Evolutionary conservation across 2,797 vertebrate species (phyloP).

Genomic region (Lacerta viridis): DNA sequence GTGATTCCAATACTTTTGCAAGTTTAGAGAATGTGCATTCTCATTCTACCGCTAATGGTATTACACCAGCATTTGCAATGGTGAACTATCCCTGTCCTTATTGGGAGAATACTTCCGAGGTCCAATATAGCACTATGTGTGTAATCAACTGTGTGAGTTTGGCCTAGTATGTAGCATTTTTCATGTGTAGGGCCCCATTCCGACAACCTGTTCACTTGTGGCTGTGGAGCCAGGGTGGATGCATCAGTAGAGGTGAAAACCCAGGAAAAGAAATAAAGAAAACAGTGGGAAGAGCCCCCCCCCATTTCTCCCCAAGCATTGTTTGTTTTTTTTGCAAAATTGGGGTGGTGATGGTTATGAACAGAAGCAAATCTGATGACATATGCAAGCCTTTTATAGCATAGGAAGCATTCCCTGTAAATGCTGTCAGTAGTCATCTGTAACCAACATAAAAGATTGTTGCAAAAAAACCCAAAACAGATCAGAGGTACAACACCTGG

Average conservation of each 20-base stretch:
- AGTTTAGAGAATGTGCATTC: not conserved
- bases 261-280: no score
- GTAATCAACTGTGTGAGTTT: not conserved
- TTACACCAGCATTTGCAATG: not conserved
- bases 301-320: no score
- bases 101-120: not conserved
- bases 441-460: slow-evolving; percentile 35
- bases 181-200: not conserved
- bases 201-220: not conserved
- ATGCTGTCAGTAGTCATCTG: not conserved
- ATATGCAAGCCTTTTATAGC: not conserved
- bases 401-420: slow-evolving; percentile 40
- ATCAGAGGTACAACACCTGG: slow-evolving; percentile 9
- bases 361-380: no score
- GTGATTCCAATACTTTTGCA: not conserved
- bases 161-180: not conserved
- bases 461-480: not conserved
- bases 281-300: no score
- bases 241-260: no score
- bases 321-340: no score
- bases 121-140: not conserved
- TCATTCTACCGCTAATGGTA: not conserved
- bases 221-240: not conserved
- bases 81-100: not conserved
- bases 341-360: no score